Evolutionary conservation across 2,888 invertebrate species (phyloP).

Genomic region (Thysanoteuthis rhombus): DNA sequence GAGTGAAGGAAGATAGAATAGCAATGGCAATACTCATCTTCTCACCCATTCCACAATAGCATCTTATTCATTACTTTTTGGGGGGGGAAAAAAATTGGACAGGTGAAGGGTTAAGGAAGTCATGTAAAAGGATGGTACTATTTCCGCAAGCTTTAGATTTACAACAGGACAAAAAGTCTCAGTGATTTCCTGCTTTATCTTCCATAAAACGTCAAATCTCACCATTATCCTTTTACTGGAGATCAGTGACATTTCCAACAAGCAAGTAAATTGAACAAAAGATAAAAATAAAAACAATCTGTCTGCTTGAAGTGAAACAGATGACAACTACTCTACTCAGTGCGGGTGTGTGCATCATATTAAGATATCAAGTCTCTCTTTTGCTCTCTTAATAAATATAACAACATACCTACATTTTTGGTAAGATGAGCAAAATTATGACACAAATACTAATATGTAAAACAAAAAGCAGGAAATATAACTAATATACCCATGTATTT

Average conservation of each 20-base stretch:
- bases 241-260: slow-evolving; percentile 12
- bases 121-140: background rate
- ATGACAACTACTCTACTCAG: background rate
- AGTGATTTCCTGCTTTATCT: slow-evolving; percentile 12
- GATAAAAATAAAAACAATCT: background rate
- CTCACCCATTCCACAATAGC: background rate
- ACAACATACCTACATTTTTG: background rate
- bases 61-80: background rate
- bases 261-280: background rate
- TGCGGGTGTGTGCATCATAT: background rate
- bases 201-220: slow-evolving; percentile 12
- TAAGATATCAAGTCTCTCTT: background rate
- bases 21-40: background rate
- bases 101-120: background rate
- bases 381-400: background rate
- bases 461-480: background rate
- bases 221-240: background rate
- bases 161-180: slow-evolving; percentile 1
- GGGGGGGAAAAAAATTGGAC: background rate
- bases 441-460: background rate
- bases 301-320: slow-evolving; percentile 12
- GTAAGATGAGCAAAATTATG: background rate
- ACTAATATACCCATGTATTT: no score
- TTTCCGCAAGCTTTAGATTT: background rate
- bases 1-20: background rate